These are phyloP conservation scores for Buceros bicornis DNA, from an alignment of 2,797 vertebrate genomes.

Conservation along the genomic window DNA sequence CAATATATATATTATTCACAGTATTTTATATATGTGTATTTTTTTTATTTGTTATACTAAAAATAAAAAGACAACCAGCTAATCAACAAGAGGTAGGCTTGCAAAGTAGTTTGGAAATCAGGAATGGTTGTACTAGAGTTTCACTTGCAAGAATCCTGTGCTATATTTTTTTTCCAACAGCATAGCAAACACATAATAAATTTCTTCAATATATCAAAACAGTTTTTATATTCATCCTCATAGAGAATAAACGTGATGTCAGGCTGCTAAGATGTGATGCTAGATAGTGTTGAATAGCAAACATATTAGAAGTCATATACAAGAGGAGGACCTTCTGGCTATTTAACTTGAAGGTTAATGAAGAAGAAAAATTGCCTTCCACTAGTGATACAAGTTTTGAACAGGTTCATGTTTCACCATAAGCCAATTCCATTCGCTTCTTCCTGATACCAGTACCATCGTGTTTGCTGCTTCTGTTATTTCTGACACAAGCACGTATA, in stretches of 20 bases:
- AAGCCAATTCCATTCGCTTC: neutral
- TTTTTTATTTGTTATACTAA: neutral
- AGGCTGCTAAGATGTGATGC: neutral
- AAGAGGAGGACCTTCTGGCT: neutral
- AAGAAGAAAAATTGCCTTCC: neutral
- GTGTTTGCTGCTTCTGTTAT: slow-evolving; percentile 16
- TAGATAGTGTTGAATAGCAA: neutral
- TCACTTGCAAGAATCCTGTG: neutral
- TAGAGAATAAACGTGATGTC: neutral
- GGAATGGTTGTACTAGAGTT: neutral
- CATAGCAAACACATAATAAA: neutral
- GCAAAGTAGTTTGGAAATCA: neutral
- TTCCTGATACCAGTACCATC: neutral
- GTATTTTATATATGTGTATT: neutral
- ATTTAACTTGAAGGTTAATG: neutral
- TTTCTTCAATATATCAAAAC: neutral
- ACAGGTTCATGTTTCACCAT: neutral
- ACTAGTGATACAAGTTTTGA: neutral
- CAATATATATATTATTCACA: neutral
- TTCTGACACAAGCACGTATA: neutral
- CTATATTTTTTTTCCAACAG: neutral
- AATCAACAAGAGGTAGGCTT: neutral
- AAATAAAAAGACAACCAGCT: rapidly evolving
- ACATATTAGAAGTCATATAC: neutral
- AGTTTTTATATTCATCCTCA: neutral